Percentiles rank a stretch among this genome's conserved stretches.
Evolutionary conservation across 2,888 invertebrate species (phyloP).

Genomic region (Anaspis maculata): DNA sequence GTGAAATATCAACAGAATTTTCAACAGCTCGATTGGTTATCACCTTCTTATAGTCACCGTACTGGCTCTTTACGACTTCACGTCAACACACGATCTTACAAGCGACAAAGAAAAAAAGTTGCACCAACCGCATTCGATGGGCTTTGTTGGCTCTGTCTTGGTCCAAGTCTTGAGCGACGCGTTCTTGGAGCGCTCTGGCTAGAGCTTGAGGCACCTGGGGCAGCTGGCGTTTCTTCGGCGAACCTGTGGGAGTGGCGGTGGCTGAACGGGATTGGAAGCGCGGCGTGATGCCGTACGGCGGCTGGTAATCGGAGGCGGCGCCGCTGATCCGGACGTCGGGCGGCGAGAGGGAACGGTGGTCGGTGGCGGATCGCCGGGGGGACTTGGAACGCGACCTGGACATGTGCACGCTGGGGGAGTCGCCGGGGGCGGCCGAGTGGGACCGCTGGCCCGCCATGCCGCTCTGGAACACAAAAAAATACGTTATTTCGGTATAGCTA

Average conservation of each 20-base stretch:
- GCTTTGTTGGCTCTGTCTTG: constrained; percentile 56
- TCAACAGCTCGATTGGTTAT: no score
- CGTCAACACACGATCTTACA: no score
- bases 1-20: no score
- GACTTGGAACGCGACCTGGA: constrained; percentile 68
- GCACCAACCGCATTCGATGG: constrained; percentile 66
- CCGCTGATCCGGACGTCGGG: constrained; percentile 59
- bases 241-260: constrained; percentile 85
- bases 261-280: constrained; percentile 79
- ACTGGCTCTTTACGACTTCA: no score
- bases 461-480: constrained; percentile 19
- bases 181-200: constrained; percentile 60
- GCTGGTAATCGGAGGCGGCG: constrained; percentile 53
- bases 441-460: constrained; percentile 60
- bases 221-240: constrained; percentile 92
- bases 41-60: no score
- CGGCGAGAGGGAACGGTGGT: constrained; percentile 73
- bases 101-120: no score
- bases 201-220: constrained; percentile 78
- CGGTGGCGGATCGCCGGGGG: constrained; percentile 55
- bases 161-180: constrained; percentile 73
- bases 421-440: constrained; percentile 77
- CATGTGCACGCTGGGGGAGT: constrained; percentile 50
- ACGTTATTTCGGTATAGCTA: no score
- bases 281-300: constrained; percentile 47